These are phyloP conservation scores for Hyperoodon ampullatus DNA, from an alignment of 2,113 vertebrate species.

Conservation along the genomic window DNA sequence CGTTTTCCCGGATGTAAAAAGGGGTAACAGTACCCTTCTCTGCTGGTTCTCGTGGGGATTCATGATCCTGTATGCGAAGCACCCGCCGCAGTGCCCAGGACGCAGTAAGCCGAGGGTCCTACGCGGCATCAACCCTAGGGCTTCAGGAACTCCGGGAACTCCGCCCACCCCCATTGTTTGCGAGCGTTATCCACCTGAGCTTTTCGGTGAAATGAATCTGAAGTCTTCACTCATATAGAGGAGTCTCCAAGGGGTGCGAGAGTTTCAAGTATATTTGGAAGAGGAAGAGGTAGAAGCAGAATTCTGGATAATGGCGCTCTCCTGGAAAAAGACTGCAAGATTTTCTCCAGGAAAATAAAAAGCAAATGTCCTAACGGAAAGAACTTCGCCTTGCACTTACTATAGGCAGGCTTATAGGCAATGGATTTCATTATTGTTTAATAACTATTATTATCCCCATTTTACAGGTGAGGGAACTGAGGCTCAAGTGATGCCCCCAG, in stretches of 20 bases:
- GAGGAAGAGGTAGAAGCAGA: neutral
- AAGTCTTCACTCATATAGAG: neutral
- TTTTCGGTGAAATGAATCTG: neutral
- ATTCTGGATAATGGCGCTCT: neutral
- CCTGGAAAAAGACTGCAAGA: neutral
- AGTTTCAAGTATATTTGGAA: neutral
- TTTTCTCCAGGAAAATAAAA: slow-evolving; percentile 54
- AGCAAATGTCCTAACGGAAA: neutral
- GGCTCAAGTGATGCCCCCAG: neutral
- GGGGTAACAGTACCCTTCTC: neutral
- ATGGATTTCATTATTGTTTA: neutral
- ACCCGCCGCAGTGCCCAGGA: too few species aligned
- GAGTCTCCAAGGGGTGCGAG: neutral
- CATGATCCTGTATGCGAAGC: neutral
- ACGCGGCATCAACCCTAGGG: neutral
- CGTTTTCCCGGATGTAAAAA: neutral
- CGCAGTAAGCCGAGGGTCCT: neutral
- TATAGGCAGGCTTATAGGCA: neutral
- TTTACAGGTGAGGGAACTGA: slow-evolving; percentile 39
- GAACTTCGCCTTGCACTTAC: neutral
- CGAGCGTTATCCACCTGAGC: neutral
- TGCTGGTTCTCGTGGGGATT: neutral
- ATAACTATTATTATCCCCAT: neutral
- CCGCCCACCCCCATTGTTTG: neutral
- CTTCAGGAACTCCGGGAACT: neutral